Evolutionary conservation across 2,113 vertebrate genomes (phyloP).

Genomic region (Tamias sibiricus): DNA sequence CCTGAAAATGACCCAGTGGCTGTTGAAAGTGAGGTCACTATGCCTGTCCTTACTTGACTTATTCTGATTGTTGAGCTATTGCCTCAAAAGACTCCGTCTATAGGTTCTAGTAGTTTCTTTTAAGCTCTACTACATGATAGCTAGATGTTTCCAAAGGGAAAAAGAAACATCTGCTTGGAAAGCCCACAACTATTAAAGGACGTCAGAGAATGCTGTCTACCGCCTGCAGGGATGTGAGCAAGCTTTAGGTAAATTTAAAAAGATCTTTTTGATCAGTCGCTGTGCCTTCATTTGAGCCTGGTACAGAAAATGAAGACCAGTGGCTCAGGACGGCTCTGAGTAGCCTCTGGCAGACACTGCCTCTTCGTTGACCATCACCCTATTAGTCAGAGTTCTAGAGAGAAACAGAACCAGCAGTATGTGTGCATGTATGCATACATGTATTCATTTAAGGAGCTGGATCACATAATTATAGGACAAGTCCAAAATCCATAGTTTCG

Average conservation of each 20-base stretch:
- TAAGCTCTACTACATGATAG: neutral
- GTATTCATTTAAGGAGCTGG: neutral
- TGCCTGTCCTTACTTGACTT: neutral
- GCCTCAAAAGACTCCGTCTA: neutral
- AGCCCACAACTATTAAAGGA: neutral
- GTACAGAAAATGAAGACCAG: neutral
- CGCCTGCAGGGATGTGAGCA: neutral
- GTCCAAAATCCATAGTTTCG: neutral
- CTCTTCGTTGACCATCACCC: neutral
- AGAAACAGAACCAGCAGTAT: neutral
- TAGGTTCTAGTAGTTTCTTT: neutral
- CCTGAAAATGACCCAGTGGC: neutral
- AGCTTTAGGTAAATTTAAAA: neutral
- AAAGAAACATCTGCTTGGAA: neutral
- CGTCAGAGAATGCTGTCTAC: neutral
- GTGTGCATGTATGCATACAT: rapidly evolving
- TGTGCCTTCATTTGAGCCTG: neutral
- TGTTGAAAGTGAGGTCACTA: neutral
- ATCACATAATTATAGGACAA: neutral
- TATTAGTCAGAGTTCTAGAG: neutral
- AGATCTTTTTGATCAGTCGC: neutral
- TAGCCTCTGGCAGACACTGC: neutral
- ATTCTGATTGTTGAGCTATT: neutral
- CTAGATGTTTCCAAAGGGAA: neutral
- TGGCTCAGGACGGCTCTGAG: neutral